These are phyloP conservation scores for Varecia variegata DNA, from an alignment of 2,797 vertebrate genomes.

Conservation along the genomic window DNA sequence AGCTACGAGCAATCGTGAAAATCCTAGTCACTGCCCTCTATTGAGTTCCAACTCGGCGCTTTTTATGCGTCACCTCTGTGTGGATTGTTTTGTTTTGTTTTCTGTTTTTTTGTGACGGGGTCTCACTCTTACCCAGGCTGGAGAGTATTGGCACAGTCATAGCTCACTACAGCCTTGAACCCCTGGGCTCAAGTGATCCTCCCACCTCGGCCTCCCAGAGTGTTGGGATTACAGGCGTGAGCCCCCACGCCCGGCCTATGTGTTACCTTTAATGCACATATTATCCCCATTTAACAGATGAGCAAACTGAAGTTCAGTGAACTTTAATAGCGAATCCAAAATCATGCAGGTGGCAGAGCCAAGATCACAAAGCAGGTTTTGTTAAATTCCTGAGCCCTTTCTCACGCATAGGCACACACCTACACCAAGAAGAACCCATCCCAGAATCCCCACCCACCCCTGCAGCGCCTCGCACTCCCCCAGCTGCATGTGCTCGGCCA, in stretches of 20 bases:
- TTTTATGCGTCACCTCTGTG: neutral
- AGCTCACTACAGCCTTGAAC: neutral
- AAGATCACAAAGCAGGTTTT: neutral
- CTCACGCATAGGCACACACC: rapidly evolving
- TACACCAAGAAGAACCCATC: rapidly evolving
- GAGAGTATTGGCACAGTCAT: neutral
- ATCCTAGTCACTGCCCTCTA: neutral
- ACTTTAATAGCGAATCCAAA: neutral
- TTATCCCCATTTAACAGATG: neutral
- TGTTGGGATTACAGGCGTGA: neutral
- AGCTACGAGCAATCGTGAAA: too few relatives aligned
- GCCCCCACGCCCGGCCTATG: rapidly evolving
- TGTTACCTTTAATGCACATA: neutral
- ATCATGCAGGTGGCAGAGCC: neutral
- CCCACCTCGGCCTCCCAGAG: neutral
- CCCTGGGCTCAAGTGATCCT: neutral
- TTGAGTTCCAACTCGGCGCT: rapidly evolving
- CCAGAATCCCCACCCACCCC: too few relatives aligned
- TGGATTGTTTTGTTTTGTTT: neutral
- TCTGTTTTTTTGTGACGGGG: neutral
- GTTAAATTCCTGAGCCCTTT: rapidly evolving
- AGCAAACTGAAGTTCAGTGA: neutral
- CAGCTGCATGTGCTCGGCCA: rapidly evolving
- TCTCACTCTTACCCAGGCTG: neutral
- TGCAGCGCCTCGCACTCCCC: rapidly evolving